Base-by-base conservation (phyloP, 2,797 vertebrate species). In the Anabas testudineus region DNA sequence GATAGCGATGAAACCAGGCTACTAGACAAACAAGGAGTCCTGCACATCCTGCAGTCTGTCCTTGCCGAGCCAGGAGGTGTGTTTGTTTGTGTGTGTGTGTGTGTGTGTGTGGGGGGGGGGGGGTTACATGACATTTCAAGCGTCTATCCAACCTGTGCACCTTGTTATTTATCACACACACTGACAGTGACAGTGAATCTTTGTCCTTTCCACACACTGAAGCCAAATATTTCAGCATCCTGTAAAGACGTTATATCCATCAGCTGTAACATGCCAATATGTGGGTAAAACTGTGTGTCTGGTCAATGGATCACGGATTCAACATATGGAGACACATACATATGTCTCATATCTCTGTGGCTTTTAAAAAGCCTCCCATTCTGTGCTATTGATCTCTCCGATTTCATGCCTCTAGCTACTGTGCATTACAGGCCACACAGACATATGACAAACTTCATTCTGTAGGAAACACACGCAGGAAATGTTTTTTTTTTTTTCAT, bases 341-440 rank as follows among this genome's bases (percentile, higher is more conserved):
- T 10, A 15, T 2, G 14, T 46, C 16, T 19, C n/a, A n/a, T n/a
- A 28, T 37, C 30, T 18, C 4, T 18, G 2, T 19, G 12, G 76
- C 65, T 65, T 77, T 75, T 54, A 10, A 65, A 34, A 58, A n/a
- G 32, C 48, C 28, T 45, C 21, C 54, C 60, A 53, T 52, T 24
- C 15, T 61, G 32, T 28, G 28, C n/a, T 67, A 79, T 83, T 60
- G 81, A 86, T 88, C 49, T 71, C 77, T 83, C 43, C 4, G 14
- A 3, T 78, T 45, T 64, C 64, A 76, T 53, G 30, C 65, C 24
- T 51, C 22, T 1, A 18, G 43, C 8, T 41, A 3, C n/a, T n/a
- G n/a, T n/a, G n/a, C 46, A 51, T 24, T 36, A 16, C 32, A 36
- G 55, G 28, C 57, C 46, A 30, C 28, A 18, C 28, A 14, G 9